Evolutionary conservation across 2,113 vertebrate species (phyloP), one percentile per base, ranked within the genome.

Genomic region (Noctilio leporinus): DNA sequence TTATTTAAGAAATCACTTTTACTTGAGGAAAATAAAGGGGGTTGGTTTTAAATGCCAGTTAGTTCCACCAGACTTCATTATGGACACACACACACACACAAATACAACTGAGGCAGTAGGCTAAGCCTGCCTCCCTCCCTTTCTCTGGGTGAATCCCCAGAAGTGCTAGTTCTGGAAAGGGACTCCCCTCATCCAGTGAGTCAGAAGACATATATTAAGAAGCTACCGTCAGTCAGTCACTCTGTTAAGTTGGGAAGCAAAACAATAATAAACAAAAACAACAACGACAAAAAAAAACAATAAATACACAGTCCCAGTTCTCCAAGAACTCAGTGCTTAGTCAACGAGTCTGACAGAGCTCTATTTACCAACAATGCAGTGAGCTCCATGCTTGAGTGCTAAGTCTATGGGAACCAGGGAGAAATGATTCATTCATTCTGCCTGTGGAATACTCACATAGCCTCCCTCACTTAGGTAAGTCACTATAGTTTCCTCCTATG

Each of bases 1-100:
- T 33, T 49, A 72, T 72, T 91, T 83, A 24, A 33, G 53, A 81
- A 77, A 30, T 16, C n/a, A 49, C 20, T 40, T 86, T 94, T 76
- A 17, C 49, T 78, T 4, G 14, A 64, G 72, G 12, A 70, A 55
- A 80, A 81, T 70, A 33, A 26, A 77, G 16, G 6, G 16, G 5
- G 24, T 82, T 86, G 33, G 6, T 59, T 77, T 90, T 59, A 65
- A 86, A 62, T 26, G 30, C 38, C 64, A 17, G 5, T 92, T 76
- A 12, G 45, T 45, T 53, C 43, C 30, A 3, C 30, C 14, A 70
- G 45, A 76, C 28, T 57, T 81, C 11, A 3, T n/a, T 40, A 16
- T 28, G 59, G 67, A 72, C 30, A 38, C 57, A 26, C 33, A 57
- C 51, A 22, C 28, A 38, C 64, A n/a, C 55, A 26, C 33, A 17